Percentiles rank a stretch among this genome's conserved stretches.
Evolutionary conservation across 1,140 invertebrate genomes (phyloP).

Genomic region (Drosophila tsacasi): DNA sequence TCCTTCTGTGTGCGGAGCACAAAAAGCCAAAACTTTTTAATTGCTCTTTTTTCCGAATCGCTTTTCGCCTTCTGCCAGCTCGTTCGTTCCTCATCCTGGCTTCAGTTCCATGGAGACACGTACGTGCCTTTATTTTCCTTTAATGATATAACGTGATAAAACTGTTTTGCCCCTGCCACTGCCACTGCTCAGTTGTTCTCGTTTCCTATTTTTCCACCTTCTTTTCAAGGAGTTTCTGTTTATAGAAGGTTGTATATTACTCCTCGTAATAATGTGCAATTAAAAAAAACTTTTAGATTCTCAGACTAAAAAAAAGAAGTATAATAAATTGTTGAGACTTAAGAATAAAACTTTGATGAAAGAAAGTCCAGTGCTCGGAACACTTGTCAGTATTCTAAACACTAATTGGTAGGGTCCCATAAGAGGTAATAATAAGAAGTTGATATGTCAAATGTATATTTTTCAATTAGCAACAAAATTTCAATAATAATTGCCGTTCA

Average conservation of each 20-base stretch:
- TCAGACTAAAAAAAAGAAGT: slow-evolving; percentile 5
- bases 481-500: background rate
- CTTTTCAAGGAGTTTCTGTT: slow-evolving; percentile 20
- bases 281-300: slow-evolving; percentile 39
- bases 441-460: background rate
- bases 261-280: slow-evolving; percentile 39
- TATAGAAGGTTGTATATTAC: slow-evolving; percentile 31
- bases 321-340: slow-evolving; percentile 16
- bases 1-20: slow-evolving; percentile 27
- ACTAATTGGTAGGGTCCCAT: background rate
- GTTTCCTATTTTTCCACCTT: background rate
- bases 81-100: slow-evolving; percentile 32
- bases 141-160: slow-evolving; percentile 76
- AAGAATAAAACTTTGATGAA: background rate
- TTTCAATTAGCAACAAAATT: background rate
- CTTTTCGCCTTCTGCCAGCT: slow-evolving; percentile 45
- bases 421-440: background rate
- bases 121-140: slow-evolving; percentile 73
- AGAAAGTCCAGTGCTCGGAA: background rate
- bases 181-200: slow-evolving; percentile 10
- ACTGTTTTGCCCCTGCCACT: slow-evolving; percentile 21
- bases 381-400: background rate
- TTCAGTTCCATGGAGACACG: slow-evolving; percentile 60
- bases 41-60: slow-evolving; percentile 67
- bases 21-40: slow-evolving; percentile 71